Conservation (phyloP, 2,113 vertebrate species). For the Danio rerio region DNA sequence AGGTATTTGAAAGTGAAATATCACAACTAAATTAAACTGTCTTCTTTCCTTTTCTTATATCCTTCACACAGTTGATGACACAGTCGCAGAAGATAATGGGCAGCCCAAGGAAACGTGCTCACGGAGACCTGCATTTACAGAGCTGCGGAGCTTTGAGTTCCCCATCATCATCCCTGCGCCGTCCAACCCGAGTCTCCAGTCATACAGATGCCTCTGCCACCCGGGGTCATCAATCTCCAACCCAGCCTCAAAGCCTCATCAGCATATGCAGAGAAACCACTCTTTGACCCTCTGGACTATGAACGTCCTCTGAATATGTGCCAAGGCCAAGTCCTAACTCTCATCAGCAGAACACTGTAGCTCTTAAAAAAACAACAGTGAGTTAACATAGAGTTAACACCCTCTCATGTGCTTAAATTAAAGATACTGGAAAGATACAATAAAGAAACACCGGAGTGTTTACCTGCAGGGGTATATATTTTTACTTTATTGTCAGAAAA, state of each 20-base stretch:
- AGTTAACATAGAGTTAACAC: slow-evolving; percentile 67
- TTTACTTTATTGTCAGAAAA: slow-evolving; percentile 43
- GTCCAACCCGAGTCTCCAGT: slow-evolving; percentile 53
- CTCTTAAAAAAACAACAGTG: slow-evolving; percentile 66
- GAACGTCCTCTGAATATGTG: slow-evolving; percentile 54
- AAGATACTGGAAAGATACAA: slow-evolving; percentile 20
- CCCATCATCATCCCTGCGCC: slow-evolving; percentile 70
- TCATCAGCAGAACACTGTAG: slow-evolving; percentile 80
- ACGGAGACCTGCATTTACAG: slow-evolving; percentile 86
- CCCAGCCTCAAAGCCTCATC: slow-evolving; percentile 72
- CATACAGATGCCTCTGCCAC: slow-evolving; percentile 53
- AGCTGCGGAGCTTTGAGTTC: slow-evolving; percentile 91
- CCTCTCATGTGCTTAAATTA: slow-evolving; percentile 66
- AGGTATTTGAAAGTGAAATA: background rate
- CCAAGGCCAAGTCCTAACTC: slow-evolving; percentile 63
- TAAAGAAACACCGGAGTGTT: slow-evolving; percentile 68
- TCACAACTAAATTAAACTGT: background rate
- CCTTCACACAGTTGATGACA: slow-evolving; percentile 77
- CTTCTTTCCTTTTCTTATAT: background rate
- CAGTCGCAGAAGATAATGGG: slow-evolving; percentile 73
- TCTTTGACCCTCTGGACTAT: slow-evolving; percentile 75
- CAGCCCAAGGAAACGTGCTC: slow-evolving; percentile 75
- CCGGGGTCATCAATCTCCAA: slow-evolving; percentile 57
- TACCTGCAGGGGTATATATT: slow-evolving; percentile 74
- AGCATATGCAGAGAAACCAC: slow-evolving; percentile 82